Evolutionary conservation across 2,113 vertebrate genomes (phyloP).

Genomic region (Alethe castanea): DNA sequence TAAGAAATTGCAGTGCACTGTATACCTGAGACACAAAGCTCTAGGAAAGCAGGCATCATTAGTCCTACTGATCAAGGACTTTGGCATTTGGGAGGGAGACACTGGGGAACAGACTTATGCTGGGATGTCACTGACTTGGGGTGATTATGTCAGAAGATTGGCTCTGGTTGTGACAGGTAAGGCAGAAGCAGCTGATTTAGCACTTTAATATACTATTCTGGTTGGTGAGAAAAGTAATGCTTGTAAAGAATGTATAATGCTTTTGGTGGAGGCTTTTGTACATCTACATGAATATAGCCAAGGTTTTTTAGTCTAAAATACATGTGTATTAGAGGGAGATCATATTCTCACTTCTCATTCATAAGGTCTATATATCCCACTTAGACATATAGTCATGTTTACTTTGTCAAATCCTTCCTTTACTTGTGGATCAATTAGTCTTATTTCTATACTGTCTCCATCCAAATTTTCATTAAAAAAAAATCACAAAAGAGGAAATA

Average conservation of each 20-base stretch:
- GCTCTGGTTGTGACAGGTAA: background rate
- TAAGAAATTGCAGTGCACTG: background rate
- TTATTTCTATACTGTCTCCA: background rate
- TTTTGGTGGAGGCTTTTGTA: background rate
- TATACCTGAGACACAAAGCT: background rate
- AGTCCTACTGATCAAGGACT: background rate
- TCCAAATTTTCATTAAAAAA: background rate
- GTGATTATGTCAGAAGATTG: background rate
- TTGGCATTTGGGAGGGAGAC: background rate
- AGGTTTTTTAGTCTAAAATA: background rate
- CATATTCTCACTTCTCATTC: background rate
- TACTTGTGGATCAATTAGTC: constrained; percentile 4
- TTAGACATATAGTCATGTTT: background rate
- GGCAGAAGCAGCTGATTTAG: background rate
- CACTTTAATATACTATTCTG: background rate
- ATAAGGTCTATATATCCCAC: background rate
- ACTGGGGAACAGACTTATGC: background rate
- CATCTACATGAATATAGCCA: background rate
- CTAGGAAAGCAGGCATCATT: background rate
- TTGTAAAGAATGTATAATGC: background rate
- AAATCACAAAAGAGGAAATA: background rate
- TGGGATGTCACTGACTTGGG: background rate
- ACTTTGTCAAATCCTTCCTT: background rate
- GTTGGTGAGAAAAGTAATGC: background rate
- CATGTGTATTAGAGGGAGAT: background rate